These are phyloP conservation scores for Stylophora pistillata DNA, from an alignment of 64 coral and sea anemone genomes.

Conservation along the genomic window DNA sequence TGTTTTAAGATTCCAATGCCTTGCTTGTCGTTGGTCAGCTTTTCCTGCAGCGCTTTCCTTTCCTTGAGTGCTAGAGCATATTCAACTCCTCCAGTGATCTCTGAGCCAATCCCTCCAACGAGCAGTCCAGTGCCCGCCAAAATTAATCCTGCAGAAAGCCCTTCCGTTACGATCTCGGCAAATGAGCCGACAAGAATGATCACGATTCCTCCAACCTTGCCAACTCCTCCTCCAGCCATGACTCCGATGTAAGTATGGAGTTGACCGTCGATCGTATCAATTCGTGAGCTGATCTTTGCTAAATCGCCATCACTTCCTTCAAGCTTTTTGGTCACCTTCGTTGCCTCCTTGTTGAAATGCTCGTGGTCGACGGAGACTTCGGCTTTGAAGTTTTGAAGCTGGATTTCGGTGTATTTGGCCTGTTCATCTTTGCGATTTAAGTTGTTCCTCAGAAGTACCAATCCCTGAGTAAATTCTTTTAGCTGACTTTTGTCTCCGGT, in stretches of 20 bases:
- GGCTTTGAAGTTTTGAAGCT: slow-evolving; percentile 31
- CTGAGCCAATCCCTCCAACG: slow-evolving; percentile 52
- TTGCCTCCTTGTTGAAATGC: slow-evolving; percentile 39
- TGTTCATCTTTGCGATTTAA: slow-evolving; percentile 22
- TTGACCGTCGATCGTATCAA: slow-evolving; percentile 38
- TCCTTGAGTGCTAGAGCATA: slow-evolving; percentile 45
- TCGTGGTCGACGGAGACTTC: slow-evolving; percentile 25
- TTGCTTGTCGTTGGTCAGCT: slow-evolving; percentile 53
- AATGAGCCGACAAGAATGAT: slow-evolving; percentile 64
- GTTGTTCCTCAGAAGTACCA: slow-evolving; percentile 47
- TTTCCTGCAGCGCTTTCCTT: slow-evolving; percentile 46
- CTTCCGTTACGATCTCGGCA: slow-evolving; percentile 54
- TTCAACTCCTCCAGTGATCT: slow-evolving; percentile 66
- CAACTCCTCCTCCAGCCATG: slow-evolving; percentile 58
- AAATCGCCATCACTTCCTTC: slow-evolving; percentile 50
- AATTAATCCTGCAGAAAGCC: slow-evolving; percentile 62
- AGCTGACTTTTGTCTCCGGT: slow-evolving; percentile 13
- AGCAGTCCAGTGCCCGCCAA: slow-evolving; percentile 50
- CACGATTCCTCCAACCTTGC: slow-evolving; percentile 38
- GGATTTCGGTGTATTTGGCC: slow-evolving; percentile 2
- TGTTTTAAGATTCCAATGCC: slow-evolving; percentile 68
- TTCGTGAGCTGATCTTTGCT: slow-evolving; percentile 16
- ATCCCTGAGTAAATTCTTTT: slow-evolving; percentile 39
- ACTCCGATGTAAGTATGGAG: slow-evolving; percentile 27
- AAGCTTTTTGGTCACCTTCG: slow-evolving; percentile 22